These are phyloP conservation scores for Julus scandinavius DNA, from an alignment of 2,888 invertebrate genomes.

Conservation along the genomic window DNA sequence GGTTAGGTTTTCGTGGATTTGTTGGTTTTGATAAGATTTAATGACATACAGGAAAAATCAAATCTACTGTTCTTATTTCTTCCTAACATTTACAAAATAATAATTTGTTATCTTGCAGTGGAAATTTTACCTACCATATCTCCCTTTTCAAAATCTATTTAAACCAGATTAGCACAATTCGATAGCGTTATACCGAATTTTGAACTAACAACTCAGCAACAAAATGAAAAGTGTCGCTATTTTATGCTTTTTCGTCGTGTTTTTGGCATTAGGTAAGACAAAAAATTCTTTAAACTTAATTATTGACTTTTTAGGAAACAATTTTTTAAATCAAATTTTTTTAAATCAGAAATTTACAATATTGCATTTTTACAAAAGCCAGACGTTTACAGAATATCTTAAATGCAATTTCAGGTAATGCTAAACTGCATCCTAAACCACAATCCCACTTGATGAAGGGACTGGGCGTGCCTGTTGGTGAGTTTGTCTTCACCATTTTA, in stretches of 20 bases:
- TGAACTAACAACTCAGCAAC: neutral
- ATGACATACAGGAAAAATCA: neutral
- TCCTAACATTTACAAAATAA: neutral
- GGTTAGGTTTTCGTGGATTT: neutral
- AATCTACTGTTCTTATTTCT: neutral
- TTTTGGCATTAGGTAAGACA: neutral
- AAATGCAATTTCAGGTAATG: neutral
- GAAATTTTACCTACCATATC: neutral
- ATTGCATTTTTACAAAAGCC: too few species aligned
- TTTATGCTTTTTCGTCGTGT: slow-evolving; percentile 3
- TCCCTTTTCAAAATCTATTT: neutral
- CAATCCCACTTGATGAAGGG: neutral
- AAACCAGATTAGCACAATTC: neutral
- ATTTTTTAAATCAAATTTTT: neutral
- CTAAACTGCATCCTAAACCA: neutral
- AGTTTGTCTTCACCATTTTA: neutral
- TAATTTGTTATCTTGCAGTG: slow-evolving; percentile 8
- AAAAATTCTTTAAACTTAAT: neutral
- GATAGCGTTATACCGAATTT: neutral
- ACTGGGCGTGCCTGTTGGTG: neutral
- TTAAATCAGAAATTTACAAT: too few species aligned
- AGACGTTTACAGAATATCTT: neutral
- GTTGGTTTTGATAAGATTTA: slow-evolving; percentile 19
- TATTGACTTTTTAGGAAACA: too few species aligned
- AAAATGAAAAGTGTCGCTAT: slow-evolving; percentile 5